These are phyloP conservation scores for Pithys albifrons DNA, from an alignment of 2,113 vertebrate species.

Conservation along the genomic window DNA sequence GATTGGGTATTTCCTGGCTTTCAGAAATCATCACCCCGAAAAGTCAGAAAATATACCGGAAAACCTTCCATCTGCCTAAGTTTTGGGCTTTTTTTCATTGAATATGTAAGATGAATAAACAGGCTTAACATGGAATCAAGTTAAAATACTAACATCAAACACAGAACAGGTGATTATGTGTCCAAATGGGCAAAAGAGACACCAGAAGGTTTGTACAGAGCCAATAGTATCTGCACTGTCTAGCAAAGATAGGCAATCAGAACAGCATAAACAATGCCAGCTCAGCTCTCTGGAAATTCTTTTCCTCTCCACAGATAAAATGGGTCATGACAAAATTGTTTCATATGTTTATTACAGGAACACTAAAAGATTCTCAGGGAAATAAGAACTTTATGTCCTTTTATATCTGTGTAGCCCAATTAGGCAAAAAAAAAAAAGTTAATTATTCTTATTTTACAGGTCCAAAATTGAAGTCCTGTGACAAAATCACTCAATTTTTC, in stretches of 20 bases:
- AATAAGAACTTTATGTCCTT: neutral
- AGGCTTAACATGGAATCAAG: neutral
- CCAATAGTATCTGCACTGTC: neutral
- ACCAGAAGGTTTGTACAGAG: neutral
- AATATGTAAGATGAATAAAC: constrained; percentile 16
- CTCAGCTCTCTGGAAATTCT: neutral
- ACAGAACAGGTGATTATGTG: neutral
- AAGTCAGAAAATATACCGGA: neutral
- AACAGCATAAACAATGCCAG: neutral
- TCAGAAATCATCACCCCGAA: neutral
- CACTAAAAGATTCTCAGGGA: neutral
- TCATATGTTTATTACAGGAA: neutral
- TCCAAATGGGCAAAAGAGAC: constrained; percentile 3
- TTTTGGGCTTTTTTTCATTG: constrained; percentile 5
- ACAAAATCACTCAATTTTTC: neutral
- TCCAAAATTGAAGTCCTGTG: neutral
- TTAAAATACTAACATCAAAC: constrained; percentile 39
- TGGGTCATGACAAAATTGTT: neutral
- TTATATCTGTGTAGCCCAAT: neutral
- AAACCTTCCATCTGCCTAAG: neutral
- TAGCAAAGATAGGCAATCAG: constrained; percentile 12
- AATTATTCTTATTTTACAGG: neutral
- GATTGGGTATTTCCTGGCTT: neutral
- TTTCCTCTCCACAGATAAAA: neutral
- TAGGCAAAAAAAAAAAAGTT: neutral